Base-by-base conservation (phyloP, 2,888 invertebrate species). In the Odontocerum albicorne region DNA sequence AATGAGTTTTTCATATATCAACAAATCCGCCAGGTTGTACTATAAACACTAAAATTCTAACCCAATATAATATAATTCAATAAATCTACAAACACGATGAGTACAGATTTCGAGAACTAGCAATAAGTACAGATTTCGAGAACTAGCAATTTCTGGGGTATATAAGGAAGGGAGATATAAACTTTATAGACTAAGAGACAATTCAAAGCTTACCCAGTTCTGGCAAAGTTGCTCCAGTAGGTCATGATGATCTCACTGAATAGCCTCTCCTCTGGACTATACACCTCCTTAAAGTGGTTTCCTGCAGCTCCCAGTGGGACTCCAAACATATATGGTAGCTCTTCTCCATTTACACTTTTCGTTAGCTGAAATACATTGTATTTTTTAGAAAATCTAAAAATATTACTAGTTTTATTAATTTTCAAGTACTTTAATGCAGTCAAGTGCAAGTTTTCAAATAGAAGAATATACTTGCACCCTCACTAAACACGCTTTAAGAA, bases 201-300 rank as follows among this genome's bases (percentile, higher is more conserved):
- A 27, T 27, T 27, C 27, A 6, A 27, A 27, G 72, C 83, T 81
- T 75, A 93, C 94, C 94, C 94, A 51, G 88, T 86, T 72, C 90
- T 88, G 2, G 91, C 92, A 66, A 95, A 95, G 73, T 94, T 94
- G 57, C 89, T 87, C 89, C 92, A 93, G 71, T 90, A 85, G 62
- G 87, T 84, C 90, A 95, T 94, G 64, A 93, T 82, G 21, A 87
- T 86, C 75, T 93, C 92, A 43, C 93, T 90, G 55, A 95, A 82
- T 42, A 89, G 77, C 66, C 82, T 84, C 72, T 95, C 95, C 54
- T 84, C 82, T 55, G 81, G 81, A 32, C 87, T 89, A 72, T 89
- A 94, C 65, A 86, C 85, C 43, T 81, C 79, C 58, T 82, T 83
- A 64, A 87, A 86, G 64, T 88, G 88, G 63, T 86, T 83, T 63